phyloP scores from a whole-genome alignment of 2,113 vertebrate species.

The Taxidea taxus region DNA sequence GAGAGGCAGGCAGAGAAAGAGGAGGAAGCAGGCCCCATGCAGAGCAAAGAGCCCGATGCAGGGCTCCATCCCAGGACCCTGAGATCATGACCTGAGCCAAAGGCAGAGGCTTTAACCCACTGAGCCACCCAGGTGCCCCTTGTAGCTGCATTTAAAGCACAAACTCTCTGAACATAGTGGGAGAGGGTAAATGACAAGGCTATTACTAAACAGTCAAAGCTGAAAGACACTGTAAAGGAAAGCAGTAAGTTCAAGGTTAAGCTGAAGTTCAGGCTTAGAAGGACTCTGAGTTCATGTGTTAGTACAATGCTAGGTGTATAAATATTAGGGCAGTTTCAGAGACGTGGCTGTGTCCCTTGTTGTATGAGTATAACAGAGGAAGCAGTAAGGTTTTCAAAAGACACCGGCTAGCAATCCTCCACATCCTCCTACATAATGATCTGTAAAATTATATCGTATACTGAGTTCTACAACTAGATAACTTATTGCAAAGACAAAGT shows the following conservation, averaged over 20 bases:
- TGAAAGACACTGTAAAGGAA: background rate
- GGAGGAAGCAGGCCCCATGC: too few species aligned
- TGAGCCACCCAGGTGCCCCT: too few species aligned
- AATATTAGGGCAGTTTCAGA: background rate
- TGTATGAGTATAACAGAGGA: background rate
- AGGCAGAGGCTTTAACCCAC: too few species aligned
- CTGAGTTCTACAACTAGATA: background rate
- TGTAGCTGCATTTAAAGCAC: background rate
- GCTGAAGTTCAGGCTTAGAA: background rate
- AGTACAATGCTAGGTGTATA: background rate
- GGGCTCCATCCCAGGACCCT: too few species aligned
- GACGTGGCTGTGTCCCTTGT: fast-evolving
- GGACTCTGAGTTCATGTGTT: background rate
- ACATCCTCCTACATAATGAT: background rate
- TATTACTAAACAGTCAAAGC: background rate
- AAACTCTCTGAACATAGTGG: background rate
- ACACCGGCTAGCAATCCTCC: background rate
- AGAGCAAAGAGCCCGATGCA: too few species aligned
- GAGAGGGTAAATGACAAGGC: background rate
- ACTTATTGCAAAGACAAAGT: background rate
- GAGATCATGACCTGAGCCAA: too few species aligned
- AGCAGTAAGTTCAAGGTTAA: background rate
- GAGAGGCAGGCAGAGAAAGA: too few species aligned
- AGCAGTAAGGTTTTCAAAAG: background rate
- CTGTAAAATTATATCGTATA: background rate